Conservation (phyloP, 2,888 invertebrate species). For the Oscheius sp. region DNA sequence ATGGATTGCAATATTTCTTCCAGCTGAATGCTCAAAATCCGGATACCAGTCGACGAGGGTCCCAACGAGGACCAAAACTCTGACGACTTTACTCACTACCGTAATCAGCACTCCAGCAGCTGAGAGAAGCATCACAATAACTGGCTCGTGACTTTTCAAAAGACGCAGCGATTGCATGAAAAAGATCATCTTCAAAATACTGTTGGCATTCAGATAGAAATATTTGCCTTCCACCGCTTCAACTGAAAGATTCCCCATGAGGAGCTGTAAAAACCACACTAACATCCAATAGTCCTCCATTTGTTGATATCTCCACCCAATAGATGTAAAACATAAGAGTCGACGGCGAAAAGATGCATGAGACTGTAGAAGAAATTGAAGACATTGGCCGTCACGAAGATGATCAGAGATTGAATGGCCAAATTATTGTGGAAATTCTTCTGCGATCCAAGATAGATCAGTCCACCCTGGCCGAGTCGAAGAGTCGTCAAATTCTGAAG, state of each 20-base stretch:
- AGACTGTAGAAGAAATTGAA: slow-evolving; percentile 5
- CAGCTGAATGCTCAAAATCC: background rate
- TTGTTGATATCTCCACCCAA: background rate
- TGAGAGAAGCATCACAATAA: background rate
- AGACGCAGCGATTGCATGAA: background rate
- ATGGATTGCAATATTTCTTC: background rate
- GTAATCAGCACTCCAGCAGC: background rate
- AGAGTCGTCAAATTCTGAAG: background rate
- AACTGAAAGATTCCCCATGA: too few species aligned
- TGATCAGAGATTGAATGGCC: background rate
- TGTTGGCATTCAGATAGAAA: background rate
- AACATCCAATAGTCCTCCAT: background rate
- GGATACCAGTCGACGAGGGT: background rate
- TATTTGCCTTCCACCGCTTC: background rate
- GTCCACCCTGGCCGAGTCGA: background rate
- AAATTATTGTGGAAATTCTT: background rate
- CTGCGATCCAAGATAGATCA: background rate
- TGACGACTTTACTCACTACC: background rate
- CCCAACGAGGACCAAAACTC: background rate
- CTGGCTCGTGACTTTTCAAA: background rate
- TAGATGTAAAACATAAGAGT: background rate
- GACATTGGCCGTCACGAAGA: background rate
- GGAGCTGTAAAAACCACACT: too few species aligned
- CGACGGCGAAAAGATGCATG: background rate
- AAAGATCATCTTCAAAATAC: background rate